Evolutionary conservation across 2,797 vertebrate species (phyloP).

Genomic region (Crenichthys baileyi): DNA sequence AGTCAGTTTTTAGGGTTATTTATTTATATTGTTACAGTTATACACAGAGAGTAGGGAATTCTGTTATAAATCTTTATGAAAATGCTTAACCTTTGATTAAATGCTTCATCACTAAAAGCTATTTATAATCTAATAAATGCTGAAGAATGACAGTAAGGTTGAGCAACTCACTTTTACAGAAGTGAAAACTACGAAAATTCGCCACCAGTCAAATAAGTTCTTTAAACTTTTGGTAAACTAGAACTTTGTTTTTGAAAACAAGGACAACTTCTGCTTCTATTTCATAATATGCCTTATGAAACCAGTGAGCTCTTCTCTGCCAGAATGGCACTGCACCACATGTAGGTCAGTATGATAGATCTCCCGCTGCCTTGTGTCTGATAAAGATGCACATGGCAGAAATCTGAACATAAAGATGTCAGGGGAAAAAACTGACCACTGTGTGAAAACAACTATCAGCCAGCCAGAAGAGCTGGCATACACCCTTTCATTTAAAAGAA

Average conservation of each 20-base stretch:
- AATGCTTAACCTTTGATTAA: neutral
- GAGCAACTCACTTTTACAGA: neutral
- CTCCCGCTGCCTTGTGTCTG: neutral
- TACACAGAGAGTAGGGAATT: neutral
- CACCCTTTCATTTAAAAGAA: slow-evolving; percentile 1
- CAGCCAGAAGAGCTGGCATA: neutral
- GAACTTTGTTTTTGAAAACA: neutral
- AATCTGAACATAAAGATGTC: neutral
- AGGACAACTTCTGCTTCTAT: slow-evolving; percentile 33
- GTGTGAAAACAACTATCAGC: neutral
- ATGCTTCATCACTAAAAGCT: neutral
- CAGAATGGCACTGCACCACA: slow-evolving; percentile 44
- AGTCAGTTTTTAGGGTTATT: neutral
- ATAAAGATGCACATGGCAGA: slow-evolving; percentile 11
- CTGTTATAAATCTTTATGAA: neutral
- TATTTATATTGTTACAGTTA: neutral
- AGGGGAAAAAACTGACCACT: neutral
- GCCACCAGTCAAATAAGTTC: neutral
- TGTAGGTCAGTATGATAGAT: slow-evolving; percentile 65
- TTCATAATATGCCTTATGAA: slow-evolving; percentile 71
- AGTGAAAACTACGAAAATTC: neutral
- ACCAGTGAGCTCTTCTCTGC: slow-evolving; percentile 45
- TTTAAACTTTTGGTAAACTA: neutral
- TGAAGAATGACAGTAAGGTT: neutral
- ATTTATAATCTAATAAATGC: neutral